phyloP scores from a whole-genome alignment of 2,888 invertebrate genomes.

The Drosophila buzzatii region DNA sequence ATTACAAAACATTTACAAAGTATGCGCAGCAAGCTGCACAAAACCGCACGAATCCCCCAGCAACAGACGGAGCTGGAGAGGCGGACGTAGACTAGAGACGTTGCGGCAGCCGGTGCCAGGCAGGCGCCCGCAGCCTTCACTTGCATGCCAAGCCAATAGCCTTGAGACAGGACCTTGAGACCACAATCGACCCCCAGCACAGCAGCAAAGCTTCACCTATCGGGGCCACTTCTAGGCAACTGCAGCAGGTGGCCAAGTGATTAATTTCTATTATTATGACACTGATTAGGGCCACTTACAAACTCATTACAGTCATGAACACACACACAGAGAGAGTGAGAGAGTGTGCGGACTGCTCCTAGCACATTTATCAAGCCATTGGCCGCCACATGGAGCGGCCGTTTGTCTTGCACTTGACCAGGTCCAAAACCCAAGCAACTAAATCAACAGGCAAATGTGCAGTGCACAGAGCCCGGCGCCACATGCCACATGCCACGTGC shows the following conservation, averaged over 20 bases:
- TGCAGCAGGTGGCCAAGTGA: constrained; percentile 63
- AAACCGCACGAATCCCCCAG: constrained; percentile 67
- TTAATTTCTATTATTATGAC: constrained; percentile 80
- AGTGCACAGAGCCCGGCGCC: not conserved
- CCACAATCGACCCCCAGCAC: not conserved
- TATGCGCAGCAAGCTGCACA: constrained; percentile 76
- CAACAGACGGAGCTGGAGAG: not conserved
- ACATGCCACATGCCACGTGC: constrained; percentile 21
- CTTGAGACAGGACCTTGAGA: constrained; percentile 17
- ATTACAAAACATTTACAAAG: constrained; percentile 82
- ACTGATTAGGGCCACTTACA: constrained; percentile 80
- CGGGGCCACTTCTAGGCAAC: constrained; percentile 14
- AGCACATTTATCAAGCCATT: constrained; percentile 75
- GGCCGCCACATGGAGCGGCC: constrained; percentile 76
- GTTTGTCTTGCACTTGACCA: constrained; percentile 76
- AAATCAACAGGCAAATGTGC: constrained; percentile 52
- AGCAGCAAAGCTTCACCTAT: not conserved
- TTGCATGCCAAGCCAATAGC: constrained; percentile 37
- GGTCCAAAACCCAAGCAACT: constrained; percentile 30
- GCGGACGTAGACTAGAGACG: not conserved
- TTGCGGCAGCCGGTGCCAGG: not conserved
- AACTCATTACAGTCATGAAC: constrained; percentile 73
- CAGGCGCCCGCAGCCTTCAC: constrained; percentile 8
- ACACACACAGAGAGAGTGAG: not conserved
- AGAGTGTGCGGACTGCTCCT: not conserved